These are phyloP conservation scores for Sweltsa coloradensis DNA, from an alignment of 1,140 invertebrate genomes.

Conservation along the genomic window DNA sequence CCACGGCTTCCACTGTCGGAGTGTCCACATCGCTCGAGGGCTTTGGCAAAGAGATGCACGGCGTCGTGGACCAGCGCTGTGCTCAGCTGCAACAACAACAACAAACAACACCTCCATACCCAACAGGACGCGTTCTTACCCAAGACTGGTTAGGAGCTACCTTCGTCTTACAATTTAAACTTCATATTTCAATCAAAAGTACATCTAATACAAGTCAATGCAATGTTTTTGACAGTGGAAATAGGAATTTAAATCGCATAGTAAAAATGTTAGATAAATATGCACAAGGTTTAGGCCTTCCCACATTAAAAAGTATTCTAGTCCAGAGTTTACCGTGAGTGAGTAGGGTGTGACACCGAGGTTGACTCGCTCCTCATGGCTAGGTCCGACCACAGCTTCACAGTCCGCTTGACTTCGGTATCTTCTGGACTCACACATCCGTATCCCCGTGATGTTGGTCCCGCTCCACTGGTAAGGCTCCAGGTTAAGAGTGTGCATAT, in stretches of 20 bases:
- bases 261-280: too few species aligned
- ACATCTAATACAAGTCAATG: too few species aligned
- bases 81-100: slow-evolving; percentile 44
- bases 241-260: too few species aligned
- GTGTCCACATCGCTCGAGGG: slow-evolving; percentile 44
- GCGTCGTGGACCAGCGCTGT: slow-evolving; percentile 68
- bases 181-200: too few species aligned
- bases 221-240: too few species aligned
- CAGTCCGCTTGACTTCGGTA: slow-evolving; percentile 34
- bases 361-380: too few species aligned
- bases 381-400: too few species aligned
- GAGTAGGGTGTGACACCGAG: too few species aligned
- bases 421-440: slow-evolving; percentile 52
- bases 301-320: background rate
- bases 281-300: too few species aligned
- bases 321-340: background rate
- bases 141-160: too few species aligned
- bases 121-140: too few species aligned
- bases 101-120: background rate
- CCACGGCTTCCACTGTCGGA: slow-evolving; percentile 27
- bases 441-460: slow-evolving; percentile 71
- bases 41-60: slow-evolving; percentile 56
- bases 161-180: too few species aligned
- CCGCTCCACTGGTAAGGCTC: slow-evolving; percentile 71
- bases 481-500: slow-evolving; percentile 68